Conservation (phyloP, 2,113 vertebrate species). For the Burhinus bistriatus region DNA sequence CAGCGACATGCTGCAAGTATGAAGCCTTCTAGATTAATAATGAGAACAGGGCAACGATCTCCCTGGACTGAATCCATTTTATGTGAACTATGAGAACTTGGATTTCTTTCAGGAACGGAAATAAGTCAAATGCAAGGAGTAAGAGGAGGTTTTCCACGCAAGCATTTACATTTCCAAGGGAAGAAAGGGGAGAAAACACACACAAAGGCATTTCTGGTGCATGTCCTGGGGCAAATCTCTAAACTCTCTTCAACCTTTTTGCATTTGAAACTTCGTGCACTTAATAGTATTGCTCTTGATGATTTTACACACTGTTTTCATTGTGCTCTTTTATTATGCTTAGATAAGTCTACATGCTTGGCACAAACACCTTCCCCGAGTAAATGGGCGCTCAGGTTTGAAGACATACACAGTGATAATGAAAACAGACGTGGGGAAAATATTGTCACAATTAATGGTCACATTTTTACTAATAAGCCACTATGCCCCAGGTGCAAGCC, state of each 20-base stretch:
- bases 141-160: slow-evolving; percentile 43
- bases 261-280: background rate
- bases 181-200: background rate
- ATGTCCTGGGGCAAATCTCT: background rate
- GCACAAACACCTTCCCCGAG: accelerated
- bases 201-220: background rate
- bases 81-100: slow-evolving; percentile 65
- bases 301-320: background rate
- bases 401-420: background rate
- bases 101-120: slow-evolving; percentile 51
- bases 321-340: background rate
- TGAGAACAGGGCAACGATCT: slow-evolving; percentile 13
- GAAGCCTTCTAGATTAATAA: slow-evolving; percentile 36
- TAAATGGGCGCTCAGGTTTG: background rate
- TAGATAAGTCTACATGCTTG: background rate
- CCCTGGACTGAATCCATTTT: slow-evolving; percentile 59
- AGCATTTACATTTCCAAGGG: background rate
- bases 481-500: background rate
- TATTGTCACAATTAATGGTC: background rate
- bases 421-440: background rate
- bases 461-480: background rate
- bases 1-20: background rate
- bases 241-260: background rate
- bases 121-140: slow-evolving; percentile 41
- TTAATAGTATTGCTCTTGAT: background rate